phyloP scores from a whole-genome alignment of 2,888 invertebrate species.

The Agrilus biguttatus region DNA sequence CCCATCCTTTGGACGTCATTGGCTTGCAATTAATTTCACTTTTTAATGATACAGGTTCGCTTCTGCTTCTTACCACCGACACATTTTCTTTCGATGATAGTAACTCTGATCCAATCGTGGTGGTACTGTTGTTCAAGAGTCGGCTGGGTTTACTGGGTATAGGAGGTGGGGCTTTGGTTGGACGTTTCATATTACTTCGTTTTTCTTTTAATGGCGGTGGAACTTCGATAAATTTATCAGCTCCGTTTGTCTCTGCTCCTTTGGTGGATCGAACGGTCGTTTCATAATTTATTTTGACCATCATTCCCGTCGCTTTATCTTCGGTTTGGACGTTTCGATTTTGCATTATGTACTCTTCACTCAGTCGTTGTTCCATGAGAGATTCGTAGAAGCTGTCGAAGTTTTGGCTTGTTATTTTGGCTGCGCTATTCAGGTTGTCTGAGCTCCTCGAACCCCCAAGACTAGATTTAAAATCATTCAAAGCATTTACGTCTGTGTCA shows the following conservation, averaged over 20 bases:
- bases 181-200: slow-evolving; percentile 17
- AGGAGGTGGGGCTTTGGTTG: slow-evolving; percentile 45
- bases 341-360: slow-evolving; percentile 17
- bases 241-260: too few relatives aligned
- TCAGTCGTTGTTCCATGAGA: slow-evolving; percentile 24
- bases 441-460: slow-evolving; percentile 4
- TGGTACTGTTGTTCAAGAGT: slow-evolving; percentile 9
- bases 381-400: slow-evolving; percentile 28
- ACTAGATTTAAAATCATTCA: slow-evolving; percentile 10
- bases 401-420: slow-evolving; percentile 21
- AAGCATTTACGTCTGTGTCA: slow-evolving; percentile 12
- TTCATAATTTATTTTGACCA: neutral
- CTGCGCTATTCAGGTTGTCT: slow-evolving; percentile 1
- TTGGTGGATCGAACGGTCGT: too few relatives aligned
- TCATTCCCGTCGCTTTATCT: slow-evolving; percentile 14
- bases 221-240: neutral
- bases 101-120: slow-evolving; percentile 3
- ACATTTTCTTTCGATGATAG: slow-evolving; percentile 1
- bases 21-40: neutral
- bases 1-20: slow-evolving; percentile 44
- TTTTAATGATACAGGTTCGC: neutral
- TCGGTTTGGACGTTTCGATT: slow-evolving; percentile 20
- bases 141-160: slow-evolving; percentile 45
- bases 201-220: neutral
- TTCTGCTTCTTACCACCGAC: slow-evolving; percentile 2